Evolutionary conservation across 2,113 vertebrate species (phyloP).

Genomic region (Gadus chalcogrammus): DNA sequence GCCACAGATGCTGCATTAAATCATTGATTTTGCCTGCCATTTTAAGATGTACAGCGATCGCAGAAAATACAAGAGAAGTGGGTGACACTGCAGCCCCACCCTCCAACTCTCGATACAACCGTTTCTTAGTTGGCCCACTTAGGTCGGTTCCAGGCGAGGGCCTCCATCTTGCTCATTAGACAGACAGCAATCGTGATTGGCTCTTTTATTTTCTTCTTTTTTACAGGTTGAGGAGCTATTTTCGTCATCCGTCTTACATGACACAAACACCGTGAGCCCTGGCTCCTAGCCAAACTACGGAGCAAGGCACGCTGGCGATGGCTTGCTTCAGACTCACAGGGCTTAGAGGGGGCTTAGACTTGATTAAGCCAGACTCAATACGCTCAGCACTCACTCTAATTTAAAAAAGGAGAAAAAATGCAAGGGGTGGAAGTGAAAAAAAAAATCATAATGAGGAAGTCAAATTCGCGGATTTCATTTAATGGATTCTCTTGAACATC

Average conservation of each 20-base stretch:
- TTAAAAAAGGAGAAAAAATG: conserved; percentile 53
- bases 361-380: conserved; percentile 70
- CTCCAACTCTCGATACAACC: too few species aligned
- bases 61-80: conserved; percentile 18
- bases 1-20: conserved; percentile 67
- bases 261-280: conserved; percentile 47
- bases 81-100: too few species aligned
- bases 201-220: background rate
- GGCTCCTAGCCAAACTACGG: conserved; percentile 67
- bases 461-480: conserved; percentile 74
- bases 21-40: conserved; percentile 62
- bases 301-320: conserved; percentile 62
- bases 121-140: background rate
- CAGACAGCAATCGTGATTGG: conserved; percentile 38
- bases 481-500: conserved; percentile 73
- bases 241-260: conserved; percentile 63
- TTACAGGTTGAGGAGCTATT: conserved; percentile 34
- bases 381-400: conserved; percentile 64
- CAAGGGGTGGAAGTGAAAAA: conserved; percentile 41
- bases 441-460: conserved; percentile 72
- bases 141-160: conserved; percentile 22
- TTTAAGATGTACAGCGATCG: conserved; percentile 42
- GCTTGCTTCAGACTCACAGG: conserved; percentile 63
- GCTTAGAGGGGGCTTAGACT: conserved; percentile 72
- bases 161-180: conserved; percentile 61